Evolutionary conservation across 2,888 invertebrate species (phyloP).

Genomic region (Stegana nigrithorax): DNA sequence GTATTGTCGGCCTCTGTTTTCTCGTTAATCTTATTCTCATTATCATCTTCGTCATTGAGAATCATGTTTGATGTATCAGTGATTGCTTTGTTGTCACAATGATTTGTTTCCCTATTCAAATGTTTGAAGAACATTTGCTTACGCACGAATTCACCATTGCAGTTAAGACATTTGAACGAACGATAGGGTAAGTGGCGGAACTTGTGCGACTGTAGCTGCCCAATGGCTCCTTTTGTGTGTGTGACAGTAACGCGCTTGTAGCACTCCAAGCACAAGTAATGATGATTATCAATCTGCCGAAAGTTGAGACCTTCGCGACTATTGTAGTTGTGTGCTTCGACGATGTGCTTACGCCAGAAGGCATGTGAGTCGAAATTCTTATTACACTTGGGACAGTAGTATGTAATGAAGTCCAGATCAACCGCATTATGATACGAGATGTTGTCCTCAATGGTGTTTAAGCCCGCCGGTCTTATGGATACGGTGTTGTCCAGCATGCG

Average conservation of each 20-base stretch:
- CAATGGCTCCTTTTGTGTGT: constrained; percentile 63
- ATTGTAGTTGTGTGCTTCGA: constrained; percentile 59
- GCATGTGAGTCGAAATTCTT: constrained; percentile 60
- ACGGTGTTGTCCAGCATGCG: constrained; percentile 29
- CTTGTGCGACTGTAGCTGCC: constrained; percentile 62
- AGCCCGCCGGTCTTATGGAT: constrained; percentile 47
- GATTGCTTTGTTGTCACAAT: constrained; percentile 45
- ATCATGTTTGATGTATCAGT: background rate
- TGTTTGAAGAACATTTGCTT: constrained; percentile 65
- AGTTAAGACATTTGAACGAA: constrained; percentile 59
- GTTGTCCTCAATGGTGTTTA: constrained; percentile 59
- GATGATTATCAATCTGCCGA: constrained; percentile 61
- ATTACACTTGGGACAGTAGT: constrained; percentile 61
- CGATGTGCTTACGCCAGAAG: constrained; percentile 64
- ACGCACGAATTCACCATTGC: constrained; percentile 57
- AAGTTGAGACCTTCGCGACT: constrained; percentile 59
- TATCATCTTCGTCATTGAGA: constrained; percentile 25
- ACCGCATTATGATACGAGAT: constrained; percentile 63
- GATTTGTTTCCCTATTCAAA: constrained; percentile 58
- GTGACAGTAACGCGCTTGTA: constrained; percentile 64
- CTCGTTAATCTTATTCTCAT: constrained; percentile 4
- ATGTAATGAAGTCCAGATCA: constrained; percentile 60
- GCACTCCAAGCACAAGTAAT: constrained; percentile 61
- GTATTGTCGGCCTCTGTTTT: background rate
- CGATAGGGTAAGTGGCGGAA: constrained; percentile 62